phyloP scores from a whole-genome alignment of 2,797 vertebrate genomes.

The Emydoidea blandingii region DNA sequence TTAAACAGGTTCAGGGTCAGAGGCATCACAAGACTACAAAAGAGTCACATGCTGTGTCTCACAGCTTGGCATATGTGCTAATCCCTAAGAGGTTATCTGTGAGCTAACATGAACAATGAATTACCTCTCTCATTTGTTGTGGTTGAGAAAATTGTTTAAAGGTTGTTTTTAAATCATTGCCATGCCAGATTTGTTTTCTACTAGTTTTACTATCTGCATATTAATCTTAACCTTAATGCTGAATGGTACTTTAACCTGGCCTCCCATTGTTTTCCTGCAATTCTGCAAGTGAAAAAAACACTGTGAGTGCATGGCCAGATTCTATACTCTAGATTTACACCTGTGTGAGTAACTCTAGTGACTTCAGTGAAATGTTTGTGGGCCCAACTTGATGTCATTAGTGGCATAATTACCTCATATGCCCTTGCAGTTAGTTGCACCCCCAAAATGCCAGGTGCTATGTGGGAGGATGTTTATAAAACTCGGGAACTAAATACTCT shows the following conservation, averaged over 20 bases:
- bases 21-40: not conserved
- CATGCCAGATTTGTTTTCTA: conserved; percentile 41
- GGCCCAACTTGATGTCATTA: not conserved
- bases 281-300: conserved; percentile 22
- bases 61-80: not conserved
- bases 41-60: not conserved
- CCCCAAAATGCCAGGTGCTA: not conserved
- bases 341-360: not conserved
- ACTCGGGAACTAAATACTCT: not conserved
- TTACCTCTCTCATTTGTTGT: not conserved
- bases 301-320: not conserved
- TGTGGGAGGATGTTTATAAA: not conserved
- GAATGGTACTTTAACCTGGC: not conserved
- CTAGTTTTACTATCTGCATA: conserved; percentile 27
- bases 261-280: not conserved
- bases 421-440: conserved; percentile 29
- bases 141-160: conserved; percentile 40
- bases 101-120: not conserved
- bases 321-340: fast-evolving
- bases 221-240: conserved; percentile 10
- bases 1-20: not conserved
- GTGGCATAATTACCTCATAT: not conserved
- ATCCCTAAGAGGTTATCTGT: not conserved
- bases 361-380: not conserved
- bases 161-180: conserved; percentile 42